These are phyloP conservation scores for Seriola aureovittata DNA, from an alignment of 2,113 vertebrate genomes.

Conservation along the genomic window DNA sequence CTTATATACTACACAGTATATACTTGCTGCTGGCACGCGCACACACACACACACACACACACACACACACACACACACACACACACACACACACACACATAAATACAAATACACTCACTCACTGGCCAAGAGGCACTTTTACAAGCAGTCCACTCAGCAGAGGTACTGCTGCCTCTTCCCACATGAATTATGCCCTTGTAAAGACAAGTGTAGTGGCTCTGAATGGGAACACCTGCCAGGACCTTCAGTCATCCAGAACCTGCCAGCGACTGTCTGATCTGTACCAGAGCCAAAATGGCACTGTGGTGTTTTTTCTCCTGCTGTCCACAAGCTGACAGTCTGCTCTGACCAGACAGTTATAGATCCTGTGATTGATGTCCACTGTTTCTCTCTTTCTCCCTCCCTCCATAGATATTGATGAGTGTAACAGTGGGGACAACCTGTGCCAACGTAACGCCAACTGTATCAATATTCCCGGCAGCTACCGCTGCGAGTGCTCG, in stretches of 20 bases:
- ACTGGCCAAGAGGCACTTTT: constrained; percentile 37
- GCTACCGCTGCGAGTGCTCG: constrained; percentile 92
- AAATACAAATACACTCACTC: constrained; percentile 18
- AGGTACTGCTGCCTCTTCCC: constrained; percentile 38
- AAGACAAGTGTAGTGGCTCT: constrained; percentile 46
- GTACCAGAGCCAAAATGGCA: constrained; percentile 46
- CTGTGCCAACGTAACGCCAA: constrained; percentile 92
- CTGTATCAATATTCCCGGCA: constrained; percentile 94
- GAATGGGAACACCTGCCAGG: constrained; percentile 43
- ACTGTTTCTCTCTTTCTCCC: constrained; percentile 35
- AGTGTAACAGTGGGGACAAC: constrained; percentile 91
- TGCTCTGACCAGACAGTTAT: constrained; percentile 54
- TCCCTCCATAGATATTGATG: constrained; percentile 88
- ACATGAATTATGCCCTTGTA: constrained; percentile 56
- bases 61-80: background rate
- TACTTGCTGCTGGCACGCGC: constrained; percentile 5
- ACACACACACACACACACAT: background rate
- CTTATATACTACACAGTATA: background rate
- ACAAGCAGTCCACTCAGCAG: constrained; percentile 37
- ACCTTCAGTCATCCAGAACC: constrained; percentile 49
- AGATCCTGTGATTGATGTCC: constrained; percentile 64
- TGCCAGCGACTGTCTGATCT: constrained; percentile 31
- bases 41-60: background rate
- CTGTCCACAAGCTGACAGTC: constrained; percentile 41
- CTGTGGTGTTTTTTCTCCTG: constrained; percentile 39